Conservation (phyloP, 2,113 vertebrate species). For the Hippocampus barbouri region DNA sequence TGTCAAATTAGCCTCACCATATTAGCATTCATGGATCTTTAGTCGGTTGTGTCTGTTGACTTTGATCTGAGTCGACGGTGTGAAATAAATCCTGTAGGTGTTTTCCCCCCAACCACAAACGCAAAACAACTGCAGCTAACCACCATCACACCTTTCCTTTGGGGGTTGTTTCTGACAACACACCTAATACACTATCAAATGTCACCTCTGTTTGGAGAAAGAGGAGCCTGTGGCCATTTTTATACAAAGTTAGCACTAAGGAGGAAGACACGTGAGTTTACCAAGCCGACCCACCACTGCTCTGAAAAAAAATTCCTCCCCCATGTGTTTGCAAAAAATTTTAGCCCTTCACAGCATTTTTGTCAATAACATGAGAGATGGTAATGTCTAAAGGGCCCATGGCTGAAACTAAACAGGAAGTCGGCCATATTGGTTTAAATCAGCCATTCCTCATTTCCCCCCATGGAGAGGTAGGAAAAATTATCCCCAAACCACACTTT, state of each 20-base stretch:
- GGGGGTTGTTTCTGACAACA: slow-evolving; percentile 48
- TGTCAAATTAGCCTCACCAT: background rate
- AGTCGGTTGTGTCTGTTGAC: background rate
- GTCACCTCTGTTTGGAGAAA: slow-evolving; percentile 56
- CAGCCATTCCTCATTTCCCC: background rate
- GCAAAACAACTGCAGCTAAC: slow-evolving; percentile 10
- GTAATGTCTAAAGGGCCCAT: background rate
- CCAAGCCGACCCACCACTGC: slow-evolving; percentile 44
- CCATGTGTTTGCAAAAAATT: background rate
- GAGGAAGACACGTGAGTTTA: slow-evolving; percentile 59
- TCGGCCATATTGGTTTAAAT: background rate
- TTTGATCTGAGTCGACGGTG: slow-evolving; percentile 35
- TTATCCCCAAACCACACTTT: too few species aligned
- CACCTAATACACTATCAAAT: slow-evolving; percentile 65
- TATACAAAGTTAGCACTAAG: slow-evolving; percentile 33
- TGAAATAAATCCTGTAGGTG: slow-evolving; percentile 46
- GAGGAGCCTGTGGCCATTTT: slow-evolving; percentile 39
- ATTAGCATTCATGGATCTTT: background rate
- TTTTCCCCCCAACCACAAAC: slow-evolving; percentile 29
- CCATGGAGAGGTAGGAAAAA: too few species aligned
- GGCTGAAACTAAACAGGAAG: too few species aligned
- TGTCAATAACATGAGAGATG: background rate
- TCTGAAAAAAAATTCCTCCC: slow-evolving; percentile 42
- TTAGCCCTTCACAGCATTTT: too few species aligned
- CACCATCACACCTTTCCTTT: slow-evolving; percentile 43